Conservation (phyloP, 2,113 vertebrate species). For the Gadus macrocephalus region DNA sequence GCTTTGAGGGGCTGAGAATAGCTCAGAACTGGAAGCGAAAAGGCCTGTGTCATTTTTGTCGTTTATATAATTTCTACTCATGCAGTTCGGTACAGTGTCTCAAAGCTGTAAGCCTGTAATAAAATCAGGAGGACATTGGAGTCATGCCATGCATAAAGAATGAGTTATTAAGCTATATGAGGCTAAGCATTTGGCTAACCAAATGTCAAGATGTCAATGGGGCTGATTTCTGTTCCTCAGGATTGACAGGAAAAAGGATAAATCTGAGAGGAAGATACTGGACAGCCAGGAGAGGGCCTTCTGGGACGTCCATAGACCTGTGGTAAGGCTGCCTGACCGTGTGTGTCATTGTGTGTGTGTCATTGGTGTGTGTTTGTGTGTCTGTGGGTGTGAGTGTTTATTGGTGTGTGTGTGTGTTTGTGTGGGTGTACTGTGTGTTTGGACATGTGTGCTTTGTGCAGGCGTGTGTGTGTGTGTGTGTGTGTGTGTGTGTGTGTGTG, state of each 20-base stretch:
- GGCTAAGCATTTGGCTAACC: too few relatives aligned
- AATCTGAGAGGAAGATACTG: conserved; percentile 96
- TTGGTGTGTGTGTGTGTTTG: conserved; percentile 1
- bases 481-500: not conserved
- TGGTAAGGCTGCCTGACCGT: conserved; percentile 49
- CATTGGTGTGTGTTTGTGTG: not conserved
- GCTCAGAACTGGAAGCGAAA: too few relatives aligned
- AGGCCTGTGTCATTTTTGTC: too few relatives aligned
- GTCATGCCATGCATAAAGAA: too few relatives aligned
- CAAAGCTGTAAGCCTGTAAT: too few relatives aligned
- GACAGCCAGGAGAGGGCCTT: conserved; percentile 98
- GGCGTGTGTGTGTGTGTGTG: not conserved
- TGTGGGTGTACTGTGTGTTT: not conserved
- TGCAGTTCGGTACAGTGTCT: too few relatives aligned
- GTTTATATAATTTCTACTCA: too few relatives aligned
- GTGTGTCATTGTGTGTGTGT: not conserved
- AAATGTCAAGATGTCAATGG: too few relatives aligned
- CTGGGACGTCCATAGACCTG: conserved; percentile 96
- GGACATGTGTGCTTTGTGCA: too few relatives aligned
- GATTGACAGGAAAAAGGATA: conserved; percentile 97
- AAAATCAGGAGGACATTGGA: too few relatives aligned
- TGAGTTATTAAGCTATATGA: too few relatives aligned
- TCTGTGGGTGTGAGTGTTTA: not conserved
- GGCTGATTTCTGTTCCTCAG: conserved; percentile 66
- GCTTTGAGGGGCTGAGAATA: too few relatives aligned